These are phyloP conservation scores for Castor canadensis DNA, from an alignment of 2,113 vertebrate species.

Conservation along the genomic window DNA sequence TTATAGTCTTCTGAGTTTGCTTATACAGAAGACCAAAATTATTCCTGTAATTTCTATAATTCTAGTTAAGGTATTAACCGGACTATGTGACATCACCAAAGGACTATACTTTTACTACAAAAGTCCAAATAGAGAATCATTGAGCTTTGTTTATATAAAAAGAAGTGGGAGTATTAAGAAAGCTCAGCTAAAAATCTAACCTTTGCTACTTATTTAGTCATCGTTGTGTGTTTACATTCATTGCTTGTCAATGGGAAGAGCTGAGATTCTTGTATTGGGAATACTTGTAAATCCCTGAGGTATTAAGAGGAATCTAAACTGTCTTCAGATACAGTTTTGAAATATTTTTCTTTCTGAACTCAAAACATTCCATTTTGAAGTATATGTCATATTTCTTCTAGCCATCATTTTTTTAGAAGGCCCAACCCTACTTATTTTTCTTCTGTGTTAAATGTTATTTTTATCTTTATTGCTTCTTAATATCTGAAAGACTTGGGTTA, in stretches of 20 bases:
- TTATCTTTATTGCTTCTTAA: slow-evolving; percentile 60
- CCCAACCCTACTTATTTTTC: not conserved
- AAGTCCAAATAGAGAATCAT: not conserved
- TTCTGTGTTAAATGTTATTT: slow-evolving; percentile 49
- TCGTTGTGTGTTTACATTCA: slow-evolving; percentile 38
- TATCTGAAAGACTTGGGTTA: slow-evolving; percentile 42
- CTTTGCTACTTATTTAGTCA: slow-evolving; percentile 21
- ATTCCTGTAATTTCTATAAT: not conserved
- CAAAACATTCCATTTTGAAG: slow-evolving; percentile 10
- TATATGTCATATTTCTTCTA: slow-evolving; percentile 2
- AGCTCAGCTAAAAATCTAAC: slow-evolving; percentile 8
- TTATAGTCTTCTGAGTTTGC: slow-evolving; percentile 28
- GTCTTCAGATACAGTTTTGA: slow-evolving; percentile 18
- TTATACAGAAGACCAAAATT: slow-evolving; percentile 7
- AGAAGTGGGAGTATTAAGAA: not conserved
- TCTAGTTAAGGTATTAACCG: not conserved
- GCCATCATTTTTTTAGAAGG: not conserved
- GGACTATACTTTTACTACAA: not conserved
- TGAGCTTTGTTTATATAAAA: not conserved
- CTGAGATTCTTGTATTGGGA: not conserved
- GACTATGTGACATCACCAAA: not conserved
- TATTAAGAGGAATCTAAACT: slow-evolving; percentile 30
- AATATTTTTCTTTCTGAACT: slow-evolving; percentile 55
- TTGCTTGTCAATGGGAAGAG: slow-evolving; percentile 49
- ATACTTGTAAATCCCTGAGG: slow-evolving; percentile 46